A percentile compares a stretch with the other conserved stretches of the same genome.
Evolutionary conservation across 23 tunicate species (phyloP).

Genomic region (Phallusia fumigata): DNA sequence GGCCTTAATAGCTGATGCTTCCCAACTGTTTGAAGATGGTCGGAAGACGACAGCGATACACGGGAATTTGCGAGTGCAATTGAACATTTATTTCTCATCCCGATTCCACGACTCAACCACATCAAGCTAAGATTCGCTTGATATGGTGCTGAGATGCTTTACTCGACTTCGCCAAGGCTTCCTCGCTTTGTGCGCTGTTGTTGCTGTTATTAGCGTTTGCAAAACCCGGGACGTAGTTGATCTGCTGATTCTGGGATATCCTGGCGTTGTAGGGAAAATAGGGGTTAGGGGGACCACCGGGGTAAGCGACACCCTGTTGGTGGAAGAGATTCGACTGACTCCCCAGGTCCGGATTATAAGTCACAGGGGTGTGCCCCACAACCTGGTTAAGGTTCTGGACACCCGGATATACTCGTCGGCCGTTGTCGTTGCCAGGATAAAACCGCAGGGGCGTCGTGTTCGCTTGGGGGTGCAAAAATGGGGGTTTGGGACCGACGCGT

Average conservation of each 20-base stretch:
- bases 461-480: neutral
- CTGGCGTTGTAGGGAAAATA: conserved; percentile 1
- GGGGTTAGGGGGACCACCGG: neutral
- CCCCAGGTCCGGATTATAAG: neutral
- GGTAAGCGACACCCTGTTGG: neutral
- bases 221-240: neutral
- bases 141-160: neutral
- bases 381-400: neutral
- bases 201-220: conserved; percentile 2
- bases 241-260: neutral
- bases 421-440: neutral
- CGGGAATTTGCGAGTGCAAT: too few relatives aligned
- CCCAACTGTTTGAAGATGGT: too few relatives aligned
- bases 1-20: too few relatives aligned
- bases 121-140: neutral
- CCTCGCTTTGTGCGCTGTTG: neutral
- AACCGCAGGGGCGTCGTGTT: neutral
- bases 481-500: neutral
- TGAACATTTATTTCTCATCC: too few relatives aligned
- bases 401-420: neutral
- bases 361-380: neutral
- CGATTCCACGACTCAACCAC: too few relatives aligned
- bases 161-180: neutral
- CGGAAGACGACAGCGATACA: too few relatives aligned
- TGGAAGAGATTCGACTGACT: neutral